Conservation (phyloP, 2,888 invertebrate genomes). For the Idaea aversata region DNA sequence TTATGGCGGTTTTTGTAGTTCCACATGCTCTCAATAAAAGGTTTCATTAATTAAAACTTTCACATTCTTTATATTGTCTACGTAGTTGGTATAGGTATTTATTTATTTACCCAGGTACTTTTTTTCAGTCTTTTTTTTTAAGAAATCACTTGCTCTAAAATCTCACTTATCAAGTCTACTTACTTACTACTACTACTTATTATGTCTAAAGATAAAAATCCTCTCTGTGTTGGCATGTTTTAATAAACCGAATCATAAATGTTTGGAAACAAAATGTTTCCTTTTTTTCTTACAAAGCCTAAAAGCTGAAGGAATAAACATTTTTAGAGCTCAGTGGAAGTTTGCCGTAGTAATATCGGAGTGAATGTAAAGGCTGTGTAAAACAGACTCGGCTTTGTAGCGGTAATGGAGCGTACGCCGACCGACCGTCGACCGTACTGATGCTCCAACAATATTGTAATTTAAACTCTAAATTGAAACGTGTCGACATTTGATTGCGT, state of each 20-base stretch:
- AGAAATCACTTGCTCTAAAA: background rate
- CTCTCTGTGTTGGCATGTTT: constrained; percentile 6
- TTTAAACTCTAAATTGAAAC: constrained; percentile 36
- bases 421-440: background rate
- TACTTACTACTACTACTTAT: constrained; percentile 1
- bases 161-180: background rate
- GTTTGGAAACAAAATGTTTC: background rate
- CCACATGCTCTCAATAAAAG: no score
- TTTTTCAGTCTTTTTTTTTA: no score
- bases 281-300: constrained; percentile 18
- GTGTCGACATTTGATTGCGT: constrained; percentile 32
- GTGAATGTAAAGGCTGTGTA: constrained; percentile 29
- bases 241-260: constrained; percentile 4
- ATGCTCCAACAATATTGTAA: constrained; percentile 38
- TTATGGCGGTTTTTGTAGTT: no score
- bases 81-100: no score
- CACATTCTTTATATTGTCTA: no score
- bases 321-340: constrained; percentile 26
- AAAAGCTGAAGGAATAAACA: constrained; percentile 28
- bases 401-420: constrained; percentile 32
- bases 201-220: background rate
- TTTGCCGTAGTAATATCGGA: constrained; percentile 32
- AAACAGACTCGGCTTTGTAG: constrained; percentile 33
- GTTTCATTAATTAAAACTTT: no score
- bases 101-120: no score